These are phyloP conservation scores for Meleagris gallopavo DNA, from an alignment of 2,113 vertebrate species.

Conservation along the genomic window DNA sequence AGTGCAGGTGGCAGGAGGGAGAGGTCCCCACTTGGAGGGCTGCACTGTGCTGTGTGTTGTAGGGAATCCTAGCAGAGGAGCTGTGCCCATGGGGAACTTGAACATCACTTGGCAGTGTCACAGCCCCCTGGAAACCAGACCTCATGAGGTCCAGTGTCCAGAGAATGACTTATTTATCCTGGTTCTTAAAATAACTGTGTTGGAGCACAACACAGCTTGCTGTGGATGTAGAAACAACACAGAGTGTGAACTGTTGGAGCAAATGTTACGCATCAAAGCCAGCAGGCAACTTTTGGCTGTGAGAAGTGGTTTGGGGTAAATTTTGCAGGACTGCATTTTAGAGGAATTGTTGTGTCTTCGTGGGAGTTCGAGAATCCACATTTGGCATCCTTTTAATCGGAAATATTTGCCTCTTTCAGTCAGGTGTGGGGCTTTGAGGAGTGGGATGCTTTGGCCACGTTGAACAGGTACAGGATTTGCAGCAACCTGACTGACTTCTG, in stretches of 20 bases:
- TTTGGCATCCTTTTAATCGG: background rate
- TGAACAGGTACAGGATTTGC: background rate
- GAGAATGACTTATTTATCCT: constrained; percentile 40
- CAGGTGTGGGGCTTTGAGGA: background rate
- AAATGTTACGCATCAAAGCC: background rate
- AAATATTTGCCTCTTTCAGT: rapidly evolving
- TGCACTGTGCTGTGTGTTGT: background rate
- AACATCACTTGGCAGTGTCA: constrained; percentile 28
- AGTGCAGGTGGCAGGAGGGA: background rate
- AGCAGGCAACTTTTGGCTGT: background rate
- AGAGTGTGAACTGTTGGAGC: background rate
- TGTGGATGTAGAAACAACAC: background rate
- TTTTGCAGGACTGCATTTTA: background rate
- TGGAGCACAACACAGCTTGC: background rate
- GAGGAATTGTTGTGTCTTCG: background rate
- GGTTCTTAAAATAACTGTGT: constrained; percentile 20
- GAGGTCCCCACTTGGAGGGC: rapidly evolving
- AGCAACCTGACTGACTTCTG: background rate
- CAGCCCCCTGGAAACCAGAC: constrained; percentile 29
- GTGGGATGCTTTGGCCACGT: background rate
- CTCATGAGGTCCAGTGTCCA: constrained; percentile 20
- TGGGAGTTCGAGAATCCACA: background rate
- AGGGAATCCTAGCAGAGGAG: background rate
- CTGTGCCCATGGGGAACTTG: background rate
- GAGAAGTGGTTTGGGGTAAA: background rate